Percentiles rank a stretch among this genome's conserved stretches.
Evolutionary conservation across 23 tunicate genomes (phyloP).

Genomic region (Clavelina lepadiformis): DNA sequence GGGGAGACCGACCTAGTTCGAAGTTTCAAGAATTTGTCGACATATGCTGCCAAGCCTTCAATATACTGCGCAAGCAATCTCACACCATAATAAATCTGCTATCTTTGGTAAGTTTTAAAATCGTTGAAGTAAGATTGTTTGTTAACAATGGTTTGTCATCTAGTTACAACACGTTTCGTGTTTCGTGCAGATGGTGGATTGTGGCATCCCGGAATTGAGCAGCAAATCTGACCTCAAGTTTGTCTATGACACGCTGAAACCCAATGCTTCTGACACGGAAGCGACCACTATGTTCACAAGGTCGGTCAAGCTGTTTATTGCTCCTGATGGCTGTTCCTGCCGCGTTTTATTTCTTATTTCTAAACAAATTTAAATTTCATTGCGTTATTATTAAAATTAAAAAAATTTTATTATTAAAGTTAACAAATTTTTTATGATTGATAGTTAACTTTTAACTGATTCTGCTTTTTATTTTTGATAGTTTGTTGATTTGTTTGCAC

Average conservation of each 20-base stretch:
- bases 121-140: not conserved
- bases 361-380: not conserved
- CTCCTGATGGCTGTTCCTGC: not conserved
- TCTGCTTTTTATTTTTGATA: not conserved
- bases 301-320: slow-evolving; percentile 7
- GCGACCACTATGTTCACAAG: slow-evolving; percentile 94
- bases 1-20: slow-evolving; percentile 88
- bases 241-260: slow-evolving; percentile 82
- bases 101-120: slow-evolving; percentile 59
- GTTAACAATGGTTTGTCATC: not conserved
- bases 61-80: slow-evolving; percentile 73
- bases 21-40: slow-evolving; percentile 95
- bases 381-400: not conserved
- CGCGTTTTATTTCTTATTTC: not conserved
- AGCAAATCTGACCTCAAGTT: slow-evolving; percentile 69
- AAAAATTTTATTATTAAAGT: too few species aligned
- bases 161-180: not conserved
- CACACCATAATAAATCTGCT: slow-evolving; percentile 72
- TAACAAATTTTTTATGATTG: not conserved
- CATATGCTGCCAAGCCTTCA: slow-evolving; percentile 87
- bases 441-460: not conserved
- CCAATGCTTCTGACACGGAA: slow-evolving; percentile 75
- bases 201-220: slow-evolving; percentile 80
- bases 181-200: slow-evolving; percentile 74
- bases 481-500: not conserved